Conservation (phyloP, 2,113 vertebrate genomes). For the Bujurquina vittata region DNA sequence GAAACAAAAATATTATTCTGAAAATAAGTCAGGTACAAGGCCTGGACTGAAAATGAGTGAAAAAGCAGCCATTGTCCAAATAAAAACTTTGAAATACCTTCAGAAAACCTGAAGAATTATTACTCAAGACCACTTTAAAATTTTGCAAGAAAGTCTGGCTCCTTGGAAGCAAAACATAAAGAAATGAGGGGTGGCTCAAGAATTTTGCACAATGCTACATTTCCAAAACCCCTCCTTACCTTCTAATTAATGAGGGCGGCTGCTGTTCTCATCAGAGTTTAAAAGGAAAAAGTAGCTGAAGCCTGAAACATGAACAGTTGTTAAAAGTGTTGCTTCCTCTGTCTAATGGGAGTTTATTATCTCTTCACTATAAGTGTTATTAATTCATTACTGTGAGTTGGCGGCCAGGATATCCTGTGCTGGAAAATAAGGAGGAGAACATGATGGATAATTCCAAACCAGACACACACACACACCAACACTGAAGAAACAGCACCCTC, state of each 20-base stretch:
- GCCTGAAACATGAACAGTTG: conserved; percentile 12
- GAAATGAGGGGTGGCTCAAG: not conserved
- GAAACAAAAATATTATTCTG: no score
- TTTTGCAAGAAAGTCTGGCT: no score
- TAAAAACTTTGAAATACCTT: no score
- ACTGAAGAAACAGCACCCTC: not conserved
- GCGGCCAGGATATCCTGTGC: conserved; percentile 54
- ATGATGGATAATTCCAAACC: conserved; percentile 34
- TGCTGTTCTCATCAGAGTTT: conserved; percentile 24
- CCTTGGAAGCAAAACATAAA: no score
- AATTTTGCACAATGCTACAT: not conserved
- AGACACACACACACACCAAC: conserved; percentile 30
- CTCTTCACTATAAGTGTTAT: conserved; percentile 39
- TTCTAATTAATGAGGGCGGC: conserved; percentile 14
- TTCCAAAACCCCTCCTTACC: not conserved
- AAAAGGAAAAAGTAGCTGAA: conserved; percentile 1
- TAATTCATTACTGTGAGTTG: conserved; percentile 49
- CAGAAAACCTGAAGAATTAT: no score
- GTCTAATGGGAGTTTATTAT: conserved; percentile 58
- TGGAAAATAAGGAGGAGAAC: conserved; percentile 17
- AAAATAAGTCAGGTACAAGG: no score
- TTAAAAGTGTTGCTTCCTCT: conserved; percentile 48
- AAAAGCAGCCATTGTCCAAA: no score
- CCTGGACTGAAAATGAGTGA: no score
- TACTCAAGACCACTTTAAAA: no score